phyloP scores from a whole-genome alignment of 2,113 vertebrate species.

The Platysternon megacephalum region DNA sequence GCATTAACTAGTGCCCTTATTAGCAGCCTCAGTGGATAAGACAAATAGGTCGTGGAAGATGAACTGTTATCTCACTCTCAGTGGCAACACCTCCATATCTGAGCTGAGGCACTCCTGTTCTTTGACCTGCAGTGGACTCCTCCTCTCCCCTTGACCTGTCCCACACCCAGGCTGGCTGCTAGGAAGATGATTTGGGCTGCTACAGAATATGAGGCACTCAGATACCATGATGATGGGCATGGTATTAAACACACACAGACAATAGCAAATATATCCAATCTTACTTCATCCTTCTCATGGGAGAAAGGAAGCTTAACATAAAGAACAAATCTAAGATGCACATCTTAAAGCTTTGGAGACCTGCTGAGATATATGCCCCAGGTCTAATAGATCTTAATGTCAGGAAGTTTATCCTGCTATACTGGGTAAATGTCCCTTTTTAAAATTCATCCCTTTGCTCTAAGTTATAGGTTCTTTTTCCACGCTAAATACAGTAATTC shows the following conservation, averaged over 20 bases:
- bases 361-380: neutral
- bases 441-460: neutral
- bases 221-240: neutral
- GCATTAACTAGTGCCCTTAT: neutral
- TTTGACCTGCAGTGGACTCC: neutral
- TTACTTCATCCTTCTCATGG: neutral
- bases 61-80: neutral
- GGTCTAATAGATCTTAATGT: neutral
- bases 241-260: accelerated
- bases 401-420: neutral
- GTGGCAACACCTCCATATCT: neutral
- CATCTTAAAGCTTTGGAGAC: neutral
- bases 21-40: neutral
- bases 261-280: neutral
- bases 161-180: neutral
- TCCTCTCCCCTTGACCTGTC: neutral
- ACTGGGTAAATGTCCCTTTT: neutral
- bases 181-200: neutral
- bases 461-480: neutral
- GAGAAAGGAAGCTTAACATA: neutral
- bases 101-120: neutral
- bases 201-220: neutral
- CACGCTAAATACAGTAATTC: neutral
- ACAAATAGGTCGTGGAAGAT: neutral
- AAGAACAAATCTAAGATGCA: neutral